A percentile compares a stretch with the other conserved stretches of the same genome.
Evolutionary conservation across 2,888 invertebrate species (phyloP).

Genomic region (Eumacrocentrus americanus): DNA sequence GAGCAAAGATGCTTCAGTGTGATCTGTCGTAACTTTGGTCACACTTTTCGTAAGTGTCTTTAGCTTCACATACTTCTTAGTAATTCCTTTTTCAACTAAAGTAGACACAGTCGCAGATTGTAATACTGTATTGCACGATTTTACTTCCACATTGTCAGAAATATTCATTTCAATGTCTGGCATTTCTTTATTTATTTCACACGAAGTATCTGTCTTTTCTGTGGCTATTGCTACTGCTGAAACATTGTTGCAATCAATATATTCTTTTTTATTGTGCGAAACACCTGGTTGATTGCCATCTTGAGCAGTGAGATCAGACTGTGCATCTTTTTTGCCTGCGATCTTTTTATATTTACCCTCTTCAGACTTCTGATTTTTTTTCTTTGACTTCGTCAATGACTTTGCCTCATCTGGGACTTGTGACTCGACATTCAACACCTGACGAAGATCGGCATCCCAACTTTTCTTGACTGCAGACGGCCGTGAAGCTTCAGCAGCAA

Average conservation of each 20-base stretch:
- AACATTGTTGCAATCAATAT: too few relatives aligned
- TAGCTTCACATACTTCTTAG: conserved; percentile 51
- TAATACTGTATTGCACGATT: not conserved
- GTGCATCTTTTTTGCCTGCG: too few relatives aligned
- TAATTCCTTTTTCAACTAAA: conserved; percentile 35
- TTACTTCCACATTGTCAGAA: not conserved
- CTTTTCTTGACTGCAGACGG: not conserved
- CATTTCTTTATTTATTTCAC: too few relatives aligned
- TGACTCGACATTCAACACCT: not conserved
- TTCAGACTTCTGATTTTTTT: not conserved
- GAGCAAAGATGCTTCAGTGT: conserved; percentile 1
- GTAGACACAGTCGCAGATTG: conserved; percentile 1
- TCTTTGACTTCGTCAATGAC: not conserved
- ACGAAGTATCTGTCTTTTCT: not conserved
- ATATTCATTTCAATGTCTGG: not conserved
- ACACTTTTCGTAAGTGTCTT: conserved; percentile 49
- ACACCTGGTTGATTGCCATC: too few relatives aligned
- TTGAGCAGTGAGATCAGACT: too few relatives aligned
- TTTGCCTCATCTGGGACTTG: not conserved
- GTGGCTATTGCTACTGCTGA: too few relatives aligned
- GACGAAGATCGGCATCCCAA: not conserved
- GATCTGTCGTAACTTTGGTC: conserved; percentile 25
- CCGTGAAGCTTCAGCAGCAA: not conserved
- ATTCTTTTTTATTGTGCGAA: too few relatives aligned
- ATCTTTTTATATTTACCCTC: too few relatives aligned